Conservation (phyloP, 1,140 invertebrate genomes). For the Aradophagus sp. region DNA sequence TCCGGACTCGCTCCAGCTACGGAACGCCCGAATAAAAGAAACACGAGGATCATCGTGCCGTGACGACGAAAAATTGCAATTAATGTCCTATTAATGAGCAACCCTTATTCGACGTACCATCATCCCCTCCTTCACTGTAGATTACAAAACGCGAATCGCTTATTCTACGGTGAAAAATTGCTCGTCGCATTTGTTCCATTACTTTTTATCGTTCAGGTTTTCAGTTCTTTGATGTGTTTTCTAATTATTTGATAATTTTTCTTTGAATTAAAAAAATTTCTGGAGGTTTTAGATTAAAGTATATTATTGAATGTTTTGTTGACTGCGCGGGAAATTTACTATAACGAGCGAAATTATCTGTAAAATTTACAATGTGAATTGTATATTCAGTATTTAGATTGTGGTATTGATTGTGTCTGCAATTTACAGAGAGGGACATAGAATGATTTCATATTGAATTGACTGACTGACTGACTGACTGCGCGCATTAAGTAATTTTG, state of each 20-base stretch:
- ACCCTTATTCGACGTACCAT: constrained; percentile 23
- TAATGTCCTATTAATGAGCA: constrained; percentile 35
- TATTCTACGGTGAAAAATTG: no score
- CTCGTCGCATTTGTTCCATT: no score
- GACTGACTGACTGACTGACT: no score
- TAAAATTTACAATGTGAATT: constrained; percentile 44
- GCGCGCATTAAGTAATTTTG: constrained; percentile 2
- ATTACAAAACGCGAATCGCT: constrained; percentile 1
- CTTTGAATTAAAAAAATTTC: no score
- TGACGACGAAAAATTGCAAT: constrained; percentile 41
- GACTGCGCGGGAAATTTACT: constrained; percentile 25
- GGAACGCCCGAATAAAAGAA: constrained; percentile 35
- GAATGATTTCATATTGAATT: no score
- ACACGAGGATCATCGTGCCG: constrained; percentile 41
- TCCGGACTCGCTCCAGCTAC: constrained; percentile 38
- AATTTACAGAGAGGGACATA: background rate
- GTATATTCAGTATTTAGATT: constrained; percentile 41
- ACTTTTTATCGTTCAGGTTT: no score
- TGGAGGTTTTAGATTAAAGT: constrained; percentile 18
- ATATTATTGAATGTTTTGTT: constrained; percentile 37
- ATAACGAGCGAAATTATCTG: constrained; percentile 18
- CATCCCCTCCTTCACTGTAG: background rate
- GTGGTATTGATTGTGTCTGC: constrained; percentile 36
- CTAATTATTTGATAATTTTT: no score
- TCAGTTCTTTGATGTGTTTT: no score